Percentiles rank a stretch among this genome's conserved stretches.
Evolutionary conservation across 1,140 invertebrate species (phyloP).

Genomic region (Notospermus geniculatus): DNA sequence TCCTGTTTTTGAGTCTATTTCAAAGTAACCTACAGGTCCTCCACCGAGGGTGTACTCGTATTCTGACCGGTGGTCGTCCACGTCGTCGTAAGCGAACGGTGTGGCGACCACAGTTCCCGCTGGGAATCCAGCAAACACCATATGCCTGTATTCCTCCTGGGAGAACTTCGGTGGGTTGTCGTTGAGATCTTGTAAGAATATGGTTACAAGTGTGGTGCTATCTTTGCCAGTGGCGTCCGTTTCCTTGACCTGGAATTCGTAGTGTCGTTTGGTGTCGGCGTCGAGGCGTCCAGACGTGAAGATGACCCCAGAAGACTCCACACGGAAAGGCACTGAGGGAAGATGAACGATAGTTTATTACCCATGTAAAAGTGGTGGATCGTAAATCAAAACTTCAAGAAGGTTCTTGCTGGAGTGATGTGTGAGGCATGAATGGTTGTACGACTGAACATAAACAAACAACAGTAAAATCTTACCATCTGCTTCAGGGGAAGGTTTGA

Average conservation of each 20-base stretch:
- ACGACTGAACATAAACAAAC: too few species aligned
- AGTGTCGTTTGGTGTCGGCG: constrained; percentile 14
- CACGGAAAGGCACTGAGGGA: constrained; percentile 16
- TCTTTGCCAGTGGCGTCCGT: constrained; percentile 13
- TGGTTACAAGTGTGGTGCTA: constrained; percentile 7
- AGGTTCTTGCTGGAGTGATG: too few species aligned
- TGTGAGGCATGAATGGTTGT: too few species aligned
- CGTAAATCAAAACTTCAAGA: too few species aligned
- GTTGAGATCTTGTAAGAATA: constrained; percentile 17
- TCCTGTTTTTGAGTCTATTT: constrained; percentile 15
- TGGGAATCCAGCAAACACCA: constrained; percentile 14
- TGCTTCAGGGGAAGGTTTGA: background rate
- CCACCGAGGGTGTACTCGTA: constrained; percentile 15
- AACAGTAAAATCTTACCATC: too few species aligned
- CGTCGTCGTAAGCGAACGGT: constrained; percentile 20
- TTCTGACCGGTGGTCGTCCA: constrained; percentile 15
- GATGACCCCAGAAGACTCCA: constrained; percentile 14
- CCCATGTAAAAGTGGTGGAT: too few species aligned
- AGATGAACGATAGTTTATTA: too few species aligned
- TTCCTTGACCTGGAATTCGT: constrained; percentile 15
- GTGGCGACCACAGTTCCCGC: constrained; percentile 15
- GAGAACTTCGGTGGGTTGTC: constrained; percentile 19
- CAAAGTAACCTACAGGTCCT: constrained; percentile 10
- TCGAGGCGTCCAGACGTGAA: constrained; percentile 12
- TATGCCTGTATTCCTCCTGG: constrained; percentile 15